Base-by-base conservation (phyloP, 2,797 vertebrate species). In the Myiotriccus ornatus region DNA sequence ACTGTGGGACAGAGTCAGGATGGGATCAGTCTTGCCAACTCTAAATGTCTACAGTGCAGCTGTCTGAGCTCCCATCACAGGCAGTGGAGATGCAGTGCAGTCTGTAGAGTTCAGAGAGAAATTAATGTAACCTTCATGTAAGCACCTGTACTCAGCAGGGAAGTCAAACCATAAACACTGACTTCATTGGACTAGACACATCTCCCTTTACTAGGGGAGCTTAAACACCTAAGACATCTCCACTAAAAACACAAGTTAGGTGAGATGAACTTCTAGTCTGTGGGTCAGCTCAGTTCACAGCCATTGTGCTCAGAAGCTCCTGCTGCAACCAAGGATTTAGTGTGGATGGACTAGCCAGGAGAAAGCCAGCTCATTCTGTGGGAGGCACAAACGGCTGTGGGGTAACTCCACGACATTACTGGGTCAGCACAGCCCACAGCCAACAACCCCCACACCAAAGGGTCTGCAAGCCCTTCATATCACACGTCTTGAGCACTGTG, bases 301-400 rank as follows among this genome's bases (percentile, higher is more conserved):
- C 43, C 22, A 9, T 2, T 46, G 22, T 4, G 6, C 15, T 21
- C 84, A 82, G 71, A 88, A 76, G 47, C 47, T 77, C n/a, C 30
- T 1, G 1, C 55, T 52, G 7, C 20, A 41, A 32, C 28, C 1
- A 0, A 11, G 25, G 75, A 50, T 50, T 81, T n/a, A 59, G 56
- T 10, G 0, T 0, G 3, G 73, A 69, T 52, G 14, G 24, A 27
- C 32, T 9, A 76, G 27, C 52, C 49, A 57, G 21, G 12, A 76
- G 50, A 81, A 89, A 79, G 34, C 5, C 65, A 77, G 50, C 57
- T 85, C n/a, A 32, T 56, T 69, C 19, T 81, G 52, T 73, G 76
- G 62, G 83, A 94, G 37, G 39, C 59, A 84, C 43, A 44, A 53
- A 69, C 3, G 65, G 50, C 59, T 75, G 9, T 13, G 57, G 28